Conservation (phyloP, 2,797 vertebrate species). For the Menidia menidia region DNA sequence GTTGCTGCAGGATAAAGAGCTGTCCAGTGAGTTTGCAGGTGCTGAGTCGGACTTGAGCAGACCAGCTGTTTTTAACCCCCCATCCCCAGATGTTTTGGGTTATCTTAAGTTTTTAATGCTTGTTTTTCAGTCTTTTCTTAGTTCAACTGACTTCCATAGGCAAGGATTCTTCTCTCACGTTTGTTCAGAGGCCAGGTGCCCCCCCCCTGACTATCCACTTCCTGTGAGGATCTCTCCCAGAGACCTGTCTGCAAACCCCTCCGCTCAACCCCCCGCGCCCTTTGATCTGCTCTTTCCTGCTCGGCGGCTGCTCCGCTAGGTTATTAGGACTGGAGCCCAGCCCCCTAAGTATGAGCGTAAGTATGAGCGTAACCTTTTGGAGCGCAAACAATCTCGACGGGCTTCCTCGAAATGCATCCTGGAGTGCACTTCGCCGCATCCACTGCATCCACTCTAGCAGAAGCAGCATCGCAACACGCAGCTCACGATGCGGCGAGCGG, state of each 20-base stretch:
- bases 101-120: too few species aligned
- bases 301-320: conserved; percentile 25
- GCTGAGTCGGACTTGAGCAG: too few species aligned
- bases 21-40: too few species aligned
- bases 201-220: too few species aligned
- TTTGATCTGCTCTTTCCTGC: conserved; percentile 31
- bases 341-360: not conserved
- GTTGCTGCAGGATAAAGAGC: too few species aligned
- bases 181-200: too few species aligned
- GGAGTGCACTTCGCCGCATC: conserved; percentile 39
- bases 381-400: conserved; percentile 10
- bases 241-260: conserved; percentile 11
- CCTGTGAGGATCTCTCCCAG: conserved; percentile 11
- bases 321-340: conserved; percentile 15
- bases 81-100: too few species aligned
- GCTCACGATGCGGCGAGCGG: not conserved
- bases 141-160: too few species aligned
- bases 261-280: conserved; percentile 20
- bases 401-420: conserved; percentile 15
- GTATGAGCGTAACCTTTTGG: conserved; percentile 11
- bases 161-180: too few species aligned
- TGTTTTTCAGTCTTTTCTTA: too few species aligned
- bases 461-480: conserved; percentile 9
- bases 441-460: conserved; percentile 26
- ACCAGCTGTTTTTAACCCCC: too few species aligned